Evolutionary conservation across 2,113 vertebrate genomes (phyloP).

Genomic region (Ailurus styani): DNA sequence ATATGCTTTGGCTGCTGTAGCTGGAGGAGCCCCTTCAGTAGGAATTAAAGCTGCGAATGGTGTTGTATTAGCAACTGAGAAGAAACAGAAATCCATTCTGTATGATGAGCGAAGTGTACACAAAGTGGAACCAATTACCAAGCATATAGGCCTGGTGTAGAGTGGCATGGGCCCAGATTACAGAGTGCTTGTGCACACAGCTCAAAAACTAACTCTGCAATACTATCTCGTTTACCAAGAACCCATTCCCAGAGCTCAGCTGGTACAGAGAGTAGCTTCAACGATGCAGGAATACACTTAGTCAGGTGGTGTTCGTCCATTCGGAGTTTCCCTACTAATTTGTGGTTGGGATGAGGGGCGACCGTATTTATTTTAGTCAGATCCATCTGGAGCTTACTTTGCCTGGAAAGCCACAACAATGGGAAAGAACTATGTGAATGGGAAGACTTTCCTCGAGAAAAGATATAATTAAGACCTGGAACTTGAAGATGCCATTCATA

Average conservation of each 20-base stretch:
- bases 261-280: constrained; percentile 97
- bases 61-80: constrained; percentile 98
- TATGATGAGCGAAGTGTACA: constrained; percentile 98
- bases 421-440: constrained; percentile 98
- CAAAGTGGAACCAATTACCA: constrained; percentile 98
- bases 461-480: constrained; percentile 98
- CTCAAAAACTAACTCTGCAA: constrained; percentile 96
- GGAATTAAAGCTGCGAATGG: constrained; percentile 92
- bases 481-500: constrained; percentile 98
- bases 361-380: constrained; percentile 97
- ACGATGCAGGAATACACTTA: constrained; percentile 99
- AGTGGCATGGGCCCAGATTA: constrained; percentile 99
- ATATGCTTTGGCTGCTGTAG: neutral
- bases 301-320: constrained; percentile 97
- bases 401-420: constrained; percentile 99
- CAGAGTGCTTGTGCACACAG: constrained; percentile 96
- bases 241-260: constrained; percentile 97
- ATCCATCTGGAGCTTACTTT: constrained; percentile 98
- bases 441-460: constrained; percentile 99
- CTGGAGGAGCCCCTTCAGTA: neutral
- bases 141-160: constrained; percentile 98
- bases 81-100: constrained; percentile 98
- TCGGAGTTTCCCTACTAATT: constrained; percentile 97
- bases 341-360: constrained; percentile 98
- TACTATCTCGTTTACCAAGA: constrained; percentile 98